Conservation (phyloP, 1,140 invertebrate species). For the Dryas iulia region DNA sequence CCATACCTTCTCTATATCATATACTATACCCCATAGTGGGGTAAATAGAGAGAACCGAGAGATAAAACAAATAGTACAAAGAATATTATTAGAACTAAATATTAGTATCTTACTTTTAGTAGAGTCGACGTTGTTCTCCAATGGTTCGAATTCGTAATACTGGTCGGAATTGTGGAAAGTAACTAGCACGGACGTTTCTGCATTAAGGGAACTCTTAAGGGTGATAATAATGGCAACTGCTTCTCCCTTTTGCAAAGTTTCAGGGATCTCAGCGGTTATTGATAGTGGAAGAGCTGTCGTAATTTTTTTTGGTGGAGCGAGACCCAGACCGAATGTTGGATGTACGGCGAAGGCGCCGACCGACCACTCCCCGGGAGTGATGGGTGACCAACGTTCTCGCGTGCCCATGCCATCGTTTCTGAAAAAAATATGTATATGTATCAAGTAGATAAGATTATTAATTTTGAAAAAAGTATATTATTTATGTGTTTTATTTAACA, state of each 20-base stretch:
- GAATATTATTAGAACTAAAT: no score
- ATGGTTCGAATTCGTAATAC: slow-evolving; percentile 89
- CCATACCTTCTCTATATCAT: no score
- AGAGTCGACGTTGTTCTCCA: slow-evolving; percentile 79
- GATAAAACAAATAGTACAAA: no score
- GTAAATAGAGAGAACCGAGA: no score
- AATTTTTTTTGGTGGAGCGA: slow-evolving; percentile 88
- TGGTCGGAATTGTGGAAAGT: slow-evolving; percentile 90
- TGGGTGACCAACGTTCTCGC: slow-evolving; percentile 85
- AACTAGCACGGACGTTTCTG: slow-evolving; percentile 89
- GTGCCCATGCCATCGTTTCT: slow-evolving; percentile 81
- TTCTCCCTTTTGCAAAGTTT: slow-evolving; percentile 94
- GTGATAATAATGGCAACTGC: slow-evolving; percentile 93
- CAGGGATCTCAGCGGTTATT: slow-evolving; percentile 87
- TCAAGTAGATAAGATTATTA: no score
- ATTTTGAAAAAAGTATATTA: no score
- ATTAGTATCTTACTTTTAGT: slow-evolving; percentile 64
- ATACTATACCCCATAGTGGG: no score
- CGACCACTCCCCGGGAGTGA: slow-evolving; percentile 96
- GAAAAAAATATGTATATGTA: slow-evolving; percentile 17
- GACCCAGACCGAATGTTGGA: slow-evolving; percentile 90
- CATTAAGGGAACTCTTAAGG: slow-evolving; percentile 94
- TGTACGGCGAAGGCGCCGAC: slow-evolving; percentile 96
- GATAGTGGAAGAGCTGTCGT: slow-evolving; percentile 86
- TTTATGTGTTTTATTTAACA: no score